Percentiles rank a stretch among this genome's conserved stretches.
Conservation (phyloP, 2,888 invertebrate genomes). For the Scaptomyza parva region DNA sequence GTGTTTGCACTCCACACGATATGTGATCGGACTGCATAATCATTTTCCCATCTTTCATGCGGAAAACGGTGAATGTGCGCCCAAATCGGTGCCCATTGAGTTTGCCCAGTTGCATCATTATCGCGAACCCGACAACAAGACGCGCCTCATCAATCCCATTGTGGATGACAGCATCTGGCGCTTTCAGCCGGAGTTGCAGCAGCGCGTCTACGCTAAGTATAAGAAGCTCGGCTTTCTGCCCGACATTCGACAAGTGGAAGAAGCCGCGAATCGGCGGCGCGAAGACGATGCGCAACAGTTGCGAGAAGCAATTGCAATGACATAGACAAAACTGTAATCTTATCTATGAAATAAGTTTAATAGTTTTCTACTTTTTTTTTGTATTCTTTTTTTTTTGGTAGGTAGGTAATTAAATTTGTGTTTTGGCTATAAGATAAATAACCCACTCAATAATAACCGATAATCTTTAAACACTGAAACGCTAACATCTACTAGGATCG, state of each 20-base stretch:
- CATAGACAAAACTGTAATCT: conserved; percentile 13
- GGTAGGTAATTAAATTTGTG: not conserved
- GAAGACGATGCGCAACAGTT: conserved; percentile 41
- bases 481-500: too few species aligned
- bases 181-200: conserved; percentile 90
- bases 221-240: conserved; percentile 88
- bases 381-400: not conserved
- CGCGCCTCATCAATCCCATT: conserved; percentile 91
- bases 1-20: conserved; percentile 95
- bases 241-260: conserved; percentile 24
- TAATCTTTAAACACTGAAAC: not conserved
- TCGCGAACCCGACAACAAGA: conserved; percentile 92
- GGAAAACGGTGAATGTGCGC: conserved; percentile 89
- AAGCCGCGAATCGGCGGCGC: conserved; percentile 20
- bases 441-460: not conserved
- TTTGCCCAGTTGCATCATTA: conserved; percentile 97
- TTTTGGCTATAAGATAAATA: not conserved
- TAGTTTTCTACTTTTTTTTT: not conserved
- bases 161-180: conserved; percentile 94
- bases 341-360: not conserved
- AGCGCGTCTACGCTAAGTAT: conserved; percentile 82
- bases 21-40: conserved; percentile 94
- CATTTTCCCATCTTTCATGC: conserved; percentile 95
- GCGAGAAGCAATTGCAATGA: conserved; percentile 29
- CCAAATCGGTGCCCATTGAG: conserved; percentile 91